Base-by-base conservation (phyloP, 2,113 vertebrate genomes). In the Eonycteris spelaea region DNA sequence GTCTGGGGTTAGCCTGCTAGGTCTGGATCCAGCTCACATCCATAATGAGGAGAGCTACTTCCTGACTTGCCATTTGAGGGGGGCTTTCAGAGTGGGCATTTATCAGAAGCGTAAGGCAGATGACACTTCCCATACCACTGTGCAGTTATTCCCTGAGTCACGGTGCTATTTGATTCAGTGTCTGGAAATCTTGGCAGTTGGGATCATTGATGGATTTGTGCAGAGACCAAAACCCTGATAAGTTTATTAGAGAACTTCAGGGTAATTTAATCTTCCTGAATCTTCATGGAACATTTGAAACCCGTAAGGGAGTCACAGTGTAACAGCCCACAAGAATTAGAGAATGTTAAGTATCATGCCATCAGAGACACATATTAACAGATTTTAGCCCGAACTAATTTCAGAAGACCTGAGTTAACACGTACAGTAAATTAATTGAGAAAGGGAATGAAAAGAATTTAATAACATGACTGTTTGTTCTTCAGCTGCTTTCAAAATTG, bases 401-500 rank as follows among this genome's bases (percentile, higher is more conserved):
- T 78, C 43, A 74, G 77, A 95, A 90, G 85, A 35, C 63, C 8
- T 22, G 13, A 35, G 13, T 85, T 91, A 92, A 35, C 40, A 78
- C 33, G 30, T 59, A 86, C 3, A 71, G 35, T 67, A 93, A 92
- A 61, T 63, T 67, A 45, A 75, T 65, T 73, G 48, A 96, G 53
- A 74, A 74, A 57, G 61, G 79, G n/a, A 53, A 63, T 94, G 51
- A 90, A 92, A 80, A 35, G 28, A 92, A 92, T 91, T 88, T 84
- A 97, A 97, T 94, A 38, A 73, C 75, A 6, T 87, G 48, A 57
- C 73, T 96, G 28, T 90, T 96, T 96, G 95, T 86, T 89, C 63
- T 80, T 95, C 97, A 99, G 99, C 99, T 98, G 99, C 99, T 30
- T 99, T 99, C 99, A 99, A 99, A 98, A 99, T 99, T 57, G 99